phyloP scores from a whole-genome alignment of 2,888 invertebrate species.

The Nyleta sp. region DNA sequence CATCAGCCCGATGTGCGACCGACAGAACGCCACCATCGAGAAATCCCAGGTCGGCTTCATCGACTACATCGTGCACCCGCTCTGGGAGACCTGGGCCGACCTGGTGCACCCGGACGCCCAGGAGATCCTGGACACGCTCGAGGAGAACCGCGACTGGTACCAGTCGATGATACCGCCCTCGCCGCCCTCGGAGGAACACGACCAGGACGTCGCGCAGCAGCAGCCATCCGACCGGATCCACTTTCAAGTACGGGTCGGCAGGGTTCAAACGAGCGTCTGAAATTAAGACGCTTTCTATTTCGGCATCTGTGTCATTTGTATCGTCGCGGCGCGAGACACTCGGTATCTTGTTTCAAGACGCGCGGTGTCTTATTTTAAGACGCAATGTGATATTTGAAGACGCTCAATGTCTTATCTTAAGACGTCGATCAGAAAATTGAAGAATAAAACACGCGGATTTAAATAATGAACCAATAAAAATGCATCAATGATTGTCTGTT shows the following conservation, averaged over 20 bases:
- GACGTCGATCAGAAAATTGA: no score
- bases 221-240: conserved; percentile 86
- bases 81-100: conserved; percentile 99
- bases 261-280: background rate
- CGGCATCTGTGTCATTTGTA: no score
- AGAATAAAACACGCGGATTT: no score
- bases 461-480: no score
- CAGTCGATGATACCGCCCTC: conserved; percentile 97
- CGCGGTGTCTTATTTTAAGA: no score
- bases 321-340: no score
- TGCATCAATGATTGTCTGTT: no score
- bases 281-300: no score
- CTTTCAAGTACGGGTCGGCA: conserved; percentile 85
- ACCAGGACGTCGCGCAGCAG: conserved; percentile 61
- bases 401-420: no score
- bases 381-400: no score
- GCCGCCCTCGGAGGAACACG: conserved; percentile 86
- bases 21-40: conserved; percentile 98
- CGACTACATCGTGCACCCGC: conserved; percentile 99
- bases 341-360: no score
- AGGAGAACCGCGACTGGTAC: conserved; percentile 99
- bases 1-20: conserved; percentile 98
- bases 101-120: conserved; percentile 99
- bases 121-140: conserved; percentile 98
- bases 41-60: conserved; percentile 99